phyloP scores from a whole-genome alignment of 2,113 vertebrate genomes.

The Nestor notabilis region DNA sequence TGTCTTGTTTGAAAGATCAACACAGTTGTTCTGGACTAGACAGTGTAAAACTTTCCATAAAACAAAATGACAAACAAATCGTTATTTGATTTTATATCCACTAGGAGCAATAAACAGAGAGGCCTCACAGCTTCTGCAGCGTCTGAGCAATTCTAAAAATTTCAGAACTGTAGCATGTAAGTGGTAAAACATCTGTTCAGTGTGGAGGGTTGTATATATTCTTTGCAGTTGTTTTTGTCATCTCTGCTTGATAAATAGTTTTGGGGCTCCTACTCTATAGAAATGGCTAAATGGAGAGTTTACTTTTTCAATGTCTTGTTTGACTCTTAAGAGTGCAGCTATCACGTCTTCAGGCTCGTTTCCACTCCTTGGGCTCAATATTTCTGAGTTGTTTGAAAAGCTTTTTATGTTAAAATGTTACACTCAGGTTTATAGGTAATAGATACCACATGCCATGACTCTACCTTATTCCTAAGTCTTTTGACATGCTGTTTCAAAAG shows the following conservation, averaged over 20 bases:
- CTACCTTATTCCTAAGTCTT: not conserved
- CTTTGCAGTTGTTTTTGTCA: constrained; percentile 42
- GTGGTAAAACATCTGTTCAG: constrained; percentile 45
- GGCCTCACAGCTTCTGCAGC: constrained; percentile 15
- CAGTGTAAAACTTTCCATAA: constrained; percentile 44
- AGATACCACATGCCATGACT: not conserved
- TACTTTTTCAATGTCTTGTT: not conserved
- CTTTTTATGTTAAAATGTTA: not conserved
- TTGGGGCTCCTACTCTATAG: not conserved
- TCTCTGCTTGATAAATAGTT: constrained; percentile 29
- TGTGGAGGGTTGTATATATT: constrained; percentile 31
- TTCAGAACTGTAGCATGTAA: constrained; percentile 23
- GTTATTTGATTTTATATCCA: constrained; percentile 54
- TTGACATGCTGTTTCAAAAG: not conserved
- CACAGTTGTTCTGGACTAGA: constrained; percentile 31
- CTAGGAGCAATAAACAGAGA: constrained; percentile 57
- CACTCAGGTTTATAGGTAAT: not conserved
- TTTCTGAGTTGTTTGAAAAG: not conserved
- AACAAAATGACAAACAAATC: constrained; percentile 57
- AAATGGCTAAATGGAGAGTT: not conserved
- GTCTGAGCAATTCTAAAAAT: constrained; percentile 41
- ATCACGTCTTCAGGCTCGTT: not conserved
- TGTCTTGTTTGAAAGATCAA: constrained; percentile 29
- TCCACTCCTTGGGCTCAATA: not conserved
- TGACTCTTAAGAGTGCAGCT: not conserved